These are phyloP conservation scores for Hydrozoanthus gracilis DNA, from an alignment of 92 coral and sea anemone genomes.

Conservation along the genomic window DNA sequence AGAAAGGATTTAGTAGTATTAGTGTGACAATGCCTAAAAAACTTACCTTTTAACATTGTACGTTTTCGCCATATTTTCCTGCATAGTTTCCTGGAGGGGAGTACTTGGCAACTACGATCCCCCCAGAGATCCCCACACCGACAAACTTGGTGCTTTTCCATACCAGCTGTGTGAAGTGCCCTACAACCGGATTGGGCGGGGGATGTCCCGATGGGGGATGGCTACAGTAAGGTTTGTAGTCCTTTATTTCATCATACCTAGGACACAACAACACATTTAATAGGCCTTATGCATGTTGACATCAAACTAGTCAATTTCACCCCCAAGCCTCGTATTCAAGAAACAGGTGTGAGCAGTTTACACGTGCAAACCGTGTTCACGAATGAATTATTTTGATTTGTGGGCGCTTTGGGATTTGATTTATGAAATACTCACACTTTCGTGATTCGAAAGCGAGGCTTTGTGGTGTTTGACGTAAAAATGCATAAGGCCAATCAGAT, in stretches of 20 bases:
- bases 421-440: too few relatives aligned
- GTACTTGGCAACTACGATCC: constrained; percentile 24
- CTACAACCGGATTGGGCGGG: neutral
- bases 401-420: neutral
- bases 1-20: too few relatives aligned
- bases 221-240: constrained; percentile 18
- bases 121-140: neutral
- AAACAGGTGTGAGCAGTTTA: too few relatives aligned
- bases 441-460: too few relatives aligned
- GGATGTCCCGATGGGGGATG: constrained; percentile 20
- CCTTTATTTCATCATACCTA: constrained; percentile 31
- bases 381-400: too few relatives aligned
- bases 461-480: too few relatives aligned
- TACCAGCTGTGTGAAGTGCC: constrained; percentile 19
- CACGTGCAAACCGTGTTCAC: too few relatives aligned
- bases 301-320: too few relatives aligned
- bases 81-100: constrained; percentile 25
- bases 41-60: constrained; percentile 11
- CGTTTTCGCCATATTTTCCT: constrained; percentile 11
- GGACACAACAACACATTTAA: neutral
- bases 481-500: too few relatives aligned
- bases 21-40: neutral
- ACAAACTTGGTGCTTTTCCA: constrained; percentile 23
- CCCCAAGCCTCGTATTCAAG: too few relatives aligned
- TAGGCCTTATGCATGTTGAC: too few relatives aligned